Evolutionary conservation across 2,113 vertebrate species (phyloP).

Genomic region (Lichenostomus cassidix): DNA sequence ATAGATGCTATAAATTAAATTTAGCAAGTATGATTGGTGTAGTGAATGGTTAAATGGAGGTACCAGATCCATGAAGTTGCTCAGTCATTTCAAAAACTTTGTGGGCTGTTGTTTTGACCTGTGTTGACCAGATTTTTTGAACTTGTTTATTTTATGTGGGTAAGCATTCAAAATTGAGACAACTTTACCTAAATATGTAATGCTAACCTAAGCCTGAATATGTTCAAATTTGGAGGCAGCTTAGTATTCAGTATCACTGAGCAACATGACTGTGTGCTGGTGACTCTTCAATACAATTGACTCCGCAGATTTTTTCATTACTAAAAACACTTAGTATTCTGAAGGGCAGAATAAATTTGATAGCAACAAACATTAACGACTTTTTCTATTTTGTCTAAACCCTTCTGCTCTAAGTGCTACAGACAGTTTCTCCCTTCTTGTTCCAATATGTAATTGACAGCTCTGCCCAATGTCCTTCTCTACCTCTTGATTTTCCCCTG

Average conservation of each 20-base stretch:
- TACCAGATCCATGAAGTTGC: not conserved
- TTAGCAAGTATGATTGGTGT: constrained; percentile 21
- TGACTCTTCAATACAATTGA: not conserved
- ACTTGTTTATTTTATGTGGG: not conserved
- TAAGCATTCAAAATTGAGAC: not conserved
- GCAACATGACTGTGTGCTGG: not conserved
- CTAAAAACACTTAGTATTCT: not conserved
- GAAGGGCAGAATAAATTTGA: not conserved
- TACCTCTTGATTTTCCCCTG: constrained; percentile 39
- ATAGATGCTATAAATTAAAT: constrained; percentile 30
- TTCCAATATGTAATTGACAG: constrained; percentile 41
- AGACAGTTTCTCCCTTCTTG: constrained; percentile 30
- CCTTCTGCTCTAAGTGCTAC: not conserved
- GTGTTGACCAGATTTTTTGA: not conserved
- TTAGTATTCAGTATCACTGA: not conserved
- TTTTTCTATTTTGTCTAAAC: constrained; percentile 3
- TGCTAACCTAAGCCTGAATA: not conserved
- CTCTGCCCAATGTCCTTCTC: constrained; percentile 20
- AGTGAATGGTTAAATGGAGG: constrained; percentile 27
- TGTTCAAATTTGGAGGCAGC: not conserved
- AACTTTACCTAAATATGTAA: not conserved
- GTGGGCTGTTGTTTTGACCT: not conserved
- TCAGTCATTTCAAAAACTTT: not conserved
- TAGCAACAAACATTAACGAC: not conserved
- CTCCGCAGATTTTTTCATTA: not conserved